Percentiles rank a stretch among this genome's conserved stretches.
These are phyloP conservation scores for Sebastes trivittatus DNA, from an alignment of 2,797 vertebrate genomes.

Conservation along the genomic window DNA sequence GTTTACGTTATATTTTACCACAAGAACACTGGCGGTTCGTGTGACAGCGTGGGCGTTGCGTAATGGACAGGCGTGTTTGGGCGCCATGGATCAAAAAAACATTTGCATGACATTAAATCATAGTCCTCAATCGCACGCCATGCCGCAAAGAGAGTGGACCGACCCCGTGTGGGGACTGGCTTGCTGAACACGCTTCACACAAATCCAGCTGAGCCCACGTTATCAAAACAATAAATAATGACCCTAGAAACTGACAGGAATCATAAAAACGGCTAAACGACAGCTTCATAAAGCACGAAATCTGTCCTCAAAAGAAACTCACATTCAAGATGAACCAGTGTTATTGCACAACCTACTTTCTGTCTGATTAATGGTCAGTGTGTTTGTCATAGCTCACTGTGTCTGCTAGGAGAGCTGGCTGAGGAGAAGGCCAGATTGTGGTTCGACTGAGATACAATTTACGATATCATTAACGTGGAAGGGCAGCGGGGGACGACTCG, in stretches of 20 bases:
- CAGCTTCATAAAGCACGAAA: conserved; percentile 12
- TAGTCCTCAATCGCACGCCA: background rate
- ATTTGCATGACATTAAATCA: background rate
- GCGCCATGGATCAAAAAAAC: background rate
- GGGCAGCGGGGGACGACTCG: conserved; percentile 38
- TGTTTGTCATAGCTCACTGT: background rate
- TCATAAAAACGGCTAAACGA: conserved; percentile 22
- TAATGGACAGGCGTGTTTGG: background rate
- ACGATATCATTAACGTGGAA: conserved; percentile 56
- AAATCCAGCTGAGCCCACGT: conserved; percentile 4
- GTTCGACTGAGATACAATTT: conserved; percentile 43
- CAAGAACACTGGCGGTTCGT: background rate
- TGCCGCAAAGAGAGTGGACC: background rate
- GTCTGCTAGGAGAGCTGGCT: background rate
- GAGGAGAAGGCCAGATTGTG: conserved; percentile 23
- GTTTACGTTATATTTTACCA: conserved; percentile 22
- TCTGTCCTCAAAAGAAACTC: conserved; percentile 30
- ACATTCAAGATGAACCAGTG: background rate
- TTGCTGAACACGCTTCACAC: background rate
- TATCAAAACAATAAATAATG: conserved; percentile 23
- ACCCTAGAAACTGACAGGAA: background rate
- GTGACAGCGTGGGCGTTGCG: background rate
- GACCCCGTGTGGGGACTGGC: background rate
- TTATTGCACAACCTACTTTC: conserved; percentile 4
- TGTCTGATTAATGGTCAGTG: conserved; percentile 34